Base-by-base conservation (phyloP, 2,888 invertebrate species). In the Lysandra bellargus region DNA sequence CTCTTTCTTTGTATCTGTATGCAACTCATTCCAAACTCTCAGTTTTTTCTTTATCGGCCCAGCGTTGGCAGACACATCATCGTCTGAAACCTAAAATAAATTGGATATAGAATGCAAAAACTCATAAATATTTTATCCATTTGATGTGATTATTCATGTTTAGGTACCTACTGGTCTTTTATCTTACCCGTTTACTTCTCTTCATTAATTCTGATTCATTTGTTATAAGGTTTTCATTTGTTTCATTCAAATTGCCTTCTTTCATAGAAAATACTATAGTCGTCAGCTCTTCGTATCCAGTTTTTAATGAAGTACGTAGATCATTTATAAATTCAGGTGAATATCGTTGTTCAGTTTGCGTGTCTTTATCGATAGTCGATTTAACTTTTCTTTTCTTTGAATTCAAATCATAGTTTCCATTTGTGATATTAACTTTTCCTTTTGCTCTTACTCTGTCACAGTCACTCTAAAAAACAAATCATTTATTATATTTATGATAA, bases 21-120 rank as follows among this genome's bases (percentile, higher is more conserved):
- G 75, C 12, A 69, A 17, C 49, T 75, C 75, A 49, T 49, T 49
- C 75, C 75, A 75, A 49, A 23, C 75, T 23, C 44, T 44, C 7
- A 44, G 12, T 17, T 75, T 75, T 49, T 75, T 75, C 49, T 75
- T 75, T 76, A 76, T 76, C 5, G 53, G 76, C 14, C 53, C 76
- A 53, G 49, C 30, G 33, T 53, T 33, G 14, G 53, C 17, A 6
- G 53, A 44, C 9, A 74, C 40, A 17, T 74, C 74, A 6, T 74
- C 74, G 17, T 74, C 74, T n/a, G 74, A n/a, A 44, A 23, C 44
- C 74, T 74, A 74, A 44, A 74, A 40, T 17, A 72, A 9, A n/a
- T 40, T 40, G 17, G 3, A 73, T n/a, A 57, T 4, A 40, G 5
- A n/a, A 40, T 40, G 23, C 17, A n/a, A n/a, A 73, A 73, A 73